These are phyloP conservation scores for Amphimallon solstitiale DNA, from an alignment of 2,888 invertebrate species.

Conservation along the genomic window DNA sequence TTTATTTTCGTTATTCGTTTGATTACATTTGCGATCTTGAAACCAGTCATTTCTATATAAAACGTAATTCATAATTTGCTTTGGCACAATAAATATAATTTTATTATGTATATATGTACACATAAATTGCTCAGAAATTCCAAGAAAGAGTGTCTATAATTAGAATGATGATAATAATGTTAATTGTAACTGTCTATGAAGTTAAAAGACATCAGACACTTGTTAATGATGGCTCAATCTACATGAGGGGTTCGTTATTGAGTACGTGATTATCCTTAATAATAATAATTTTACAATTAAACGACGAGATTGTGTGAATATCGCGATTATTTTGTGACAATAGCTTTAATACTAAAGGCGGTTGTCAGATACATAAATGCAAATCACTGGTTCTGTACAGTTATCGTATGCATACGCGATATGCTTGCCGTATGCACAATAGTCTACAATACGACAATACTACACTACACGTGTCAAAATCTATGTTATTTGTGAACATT, in stretches of 20 bases:
- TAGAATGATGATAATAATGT: background rate
- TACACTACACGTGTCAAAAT: slow-evolving; percentile 43
- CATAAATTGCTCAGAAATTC: background rate
- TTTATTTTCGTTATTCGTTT: slow-evolving; percentile 7
- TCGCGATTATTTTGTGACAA: slow-evolving; percentile 59
- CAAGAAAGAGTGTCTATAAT: background rate
- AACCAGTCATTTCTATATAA: background rate
- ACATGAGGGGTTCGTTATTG: slow-evolving; percentile 23
- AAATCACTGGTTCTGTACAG: slow-evolving; percentile 53
- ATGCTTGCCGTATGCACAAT: background rate
- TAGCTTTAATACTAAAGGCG: slow-evolving; percentile 56
- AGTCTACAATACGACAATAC: slow-evolving; percentile 15
- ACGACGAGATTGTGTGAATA: slow-evolving; percentile 54
- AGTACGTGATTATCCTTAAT: slow-evolving; percentile 51
- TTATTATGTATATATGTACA: too few relatives aligned
- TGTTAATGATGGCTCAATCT: slow-evolving; percentile 29
- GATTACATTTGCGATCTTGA: slow-evolving; percentile 5
- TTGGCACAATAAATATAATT: too few relatives aligned
- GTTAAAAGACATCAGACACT: background rate
- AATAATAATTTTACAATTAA: slow-evolving; percentile 53
- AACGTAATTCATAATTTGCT: background rate
- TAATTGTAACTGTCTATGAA: slow-evolving; percentile 1
- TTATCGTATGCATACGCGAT: slow-evolving; percentile 46
- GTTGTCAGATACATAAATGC: slow-evolving; percentile 58
- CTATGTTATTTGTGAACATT: slow-evolving; percentile 27